phyloP scores from a whole-genome alignment of 2,888 invertebrate species.

The Ophion obscuratus region DNA sequence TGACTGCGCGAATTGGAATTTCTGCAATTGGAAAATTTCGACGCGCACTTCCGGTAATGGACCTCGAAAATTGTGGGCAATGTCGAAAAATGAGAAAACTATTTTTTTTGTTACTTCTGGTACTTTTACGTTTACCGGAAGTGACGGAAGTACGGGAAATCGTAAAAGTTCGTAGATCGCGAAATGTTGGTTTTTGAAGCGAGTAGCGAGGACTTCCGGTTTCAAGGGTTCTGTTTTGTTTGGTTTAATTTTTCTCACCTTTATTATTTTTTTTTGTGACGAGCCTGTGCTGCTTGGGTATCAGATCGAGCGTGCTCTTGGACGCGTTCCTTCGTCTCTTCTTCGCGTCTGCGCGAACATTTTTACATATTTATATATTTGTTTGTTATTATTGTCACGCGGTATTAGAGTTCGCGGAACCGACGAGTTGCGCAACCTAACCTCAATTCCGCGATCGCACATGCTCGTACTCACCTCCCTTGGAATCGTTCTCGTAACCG shows the following conservation, averaged over 20 bases:
- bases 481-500: conserved; percentile 80
- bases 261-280: conserved; percentile 75
- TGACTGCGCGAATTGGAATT: conserved; percentile 65
- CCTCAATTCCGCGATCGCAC: conserved; percentile 29
- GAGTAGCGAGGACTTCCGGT: neutral
- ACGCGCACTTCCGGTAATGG: conserved; percentile 58
- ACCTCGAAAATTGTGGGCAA: neutral
- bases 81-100: neutral
- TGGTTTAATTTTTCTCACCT: conserved; percentile 68
- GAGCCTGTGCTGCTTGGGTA: conserved; percentile 78
- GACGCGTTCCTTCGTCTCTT: conserved; percentile 78
- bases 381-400: neutral
- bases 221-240: too few relatives aligned
- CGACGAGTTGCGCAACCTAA: conserved; percentile 30
- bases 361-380: neutral
- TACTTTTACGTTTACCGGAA: too few relatives aligned
- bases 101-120: too few relatives aligned
- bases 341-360: conserved; percentile 63
- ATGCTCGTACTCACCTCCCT: conserved; percentile 70
- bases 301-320: conserved; percentile 78
- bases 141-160: too few relatives aligned
- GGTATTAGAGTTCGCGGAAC: neutral
- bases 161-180: neutral
- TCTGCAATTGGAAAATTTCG: conserved; percentile 37
- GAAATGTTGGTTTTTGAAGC: neutral